These are phyloP conservation scores for Pelobates cultripes DNA, from an alignment of 2,797 vertebrate species.

Conservation along the genomic window DNA sequence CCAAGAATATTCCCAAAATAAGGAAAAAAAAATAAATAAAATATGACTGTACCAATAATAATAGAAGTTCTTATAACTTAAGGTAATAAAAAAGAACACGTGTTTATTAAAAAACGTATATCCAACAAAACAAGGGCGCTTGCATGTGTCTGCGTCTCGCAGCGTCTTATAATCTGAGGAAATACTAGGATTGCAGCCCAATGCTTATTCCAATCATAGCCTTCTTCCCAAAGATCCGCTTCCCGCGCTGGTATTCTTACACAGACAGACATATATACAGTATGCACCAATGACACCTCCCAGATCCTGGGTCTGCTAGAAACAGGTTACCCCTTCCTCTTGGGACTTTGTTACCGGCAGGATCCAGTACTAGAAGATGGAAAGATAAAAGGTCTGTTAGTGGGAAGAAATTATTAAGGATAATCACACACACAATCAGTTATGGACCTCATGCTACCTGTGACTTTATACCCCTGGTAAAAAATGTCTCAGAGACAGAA, in stretches of 20 bases:
- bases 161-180: constrained; percentile 42
- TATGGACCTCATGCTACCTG: no score
- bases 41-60: constrained; percentile 21
- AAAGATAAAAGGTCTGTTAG: no score
- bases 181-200: constrained; percentile 50
- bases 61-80: constrained; percentile 24
- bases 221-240: constrained; percentile 46
- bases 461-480: no score
- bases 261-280: constrained; percentile 57
- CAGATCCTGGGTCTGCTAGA: constrained; percentile 37
- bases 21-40: background rate
- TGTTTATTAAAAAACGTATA: constrained; percentile 52
- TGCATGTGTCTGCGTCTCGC: constrained; percentile 37
- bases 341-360: constrained; percentile 31
- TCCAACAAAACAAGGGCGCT: constrained; percentile 37
- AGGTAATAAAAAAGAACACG: constrained; percentile 43
- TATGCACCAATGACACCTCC: constrained; percentile 50
- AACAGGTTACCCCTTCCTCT: constrained; percentile 26
- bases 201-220: constrained; percentile 54
- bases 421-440: no score
- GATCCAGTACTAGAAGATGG: constrained; percentile 40
- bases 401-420: no score
- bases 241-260: constrained; percentile 53
- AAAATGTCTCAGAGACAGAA: no score
- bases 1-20: constrained; percentile 41